These are phyloP conservation scores for Blastobasis adustella DNA, from an alignment of 2,888 invertebrate genomes.

Conservation along the genomic window DNA sequence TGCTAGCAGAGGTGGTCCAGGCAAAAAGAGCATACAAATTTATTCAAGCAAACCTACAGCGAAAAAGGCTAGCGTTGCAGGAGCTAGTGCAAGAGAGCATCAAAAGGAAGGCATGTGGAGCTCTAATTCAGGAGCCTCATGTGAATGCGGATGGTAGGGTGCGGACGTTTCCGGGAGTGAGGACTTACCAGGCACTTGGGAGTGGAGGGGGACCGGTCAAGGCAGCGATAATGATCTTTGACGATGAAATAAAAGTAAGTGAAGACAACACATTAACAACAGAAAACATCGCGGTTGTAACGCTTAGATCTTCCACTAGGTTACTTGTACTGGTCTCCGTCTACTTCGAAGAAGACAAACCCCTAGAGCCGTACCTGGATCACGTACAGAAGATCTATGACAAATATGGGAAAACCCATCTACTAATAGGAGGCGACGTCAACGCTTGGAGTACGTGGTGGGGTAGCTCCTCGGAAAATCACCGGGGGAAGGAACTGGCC, in stretches of 20 bases:
- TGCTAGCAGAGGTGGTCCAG: too few relatives aligned
- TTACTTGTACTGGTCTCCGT: background rate
- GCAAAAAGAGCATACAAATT: too few relatives aligned
- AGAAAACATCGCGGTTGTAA: background rate
- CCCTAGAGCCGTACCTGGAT: background rate
- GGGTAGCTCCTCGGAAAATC: background rate
- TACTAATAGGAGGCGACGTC: background rate
- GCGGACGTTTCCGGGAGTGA: background rate
- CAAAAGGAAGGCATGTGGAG: background rate
- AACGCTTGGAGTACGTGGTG: constrained; percentile 5
- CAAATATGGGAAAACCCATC: background rate
- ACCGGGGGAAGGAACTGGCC: background rate
- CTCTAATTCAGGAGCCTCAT: constrained; percentile 11
- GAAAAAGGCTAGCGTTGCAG: constrained; percentile 6
- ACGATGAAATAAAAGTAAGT: background rate
- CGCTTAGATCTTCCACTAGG: background rate
- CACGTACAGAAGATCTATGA: background rate
- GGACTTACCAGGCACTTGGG: constrained; percentile 2
- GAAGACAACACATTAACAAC: background rate
- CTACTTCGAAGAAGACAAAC: background rate
- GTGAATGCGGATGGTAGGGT: constrained; percentile 3
- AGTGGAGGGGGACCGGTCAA: constrained; percentile 1
- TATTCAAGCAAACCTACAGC: constrained; percentile 11
- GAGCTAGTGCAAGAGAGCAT: constrained; percentile 9
- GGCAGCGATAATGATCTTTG: constrained; percentile 6